phyloP scores from a whole-genome alignment of 2,113 vertebrate genomes.

The Varanus salvator region DNA sequence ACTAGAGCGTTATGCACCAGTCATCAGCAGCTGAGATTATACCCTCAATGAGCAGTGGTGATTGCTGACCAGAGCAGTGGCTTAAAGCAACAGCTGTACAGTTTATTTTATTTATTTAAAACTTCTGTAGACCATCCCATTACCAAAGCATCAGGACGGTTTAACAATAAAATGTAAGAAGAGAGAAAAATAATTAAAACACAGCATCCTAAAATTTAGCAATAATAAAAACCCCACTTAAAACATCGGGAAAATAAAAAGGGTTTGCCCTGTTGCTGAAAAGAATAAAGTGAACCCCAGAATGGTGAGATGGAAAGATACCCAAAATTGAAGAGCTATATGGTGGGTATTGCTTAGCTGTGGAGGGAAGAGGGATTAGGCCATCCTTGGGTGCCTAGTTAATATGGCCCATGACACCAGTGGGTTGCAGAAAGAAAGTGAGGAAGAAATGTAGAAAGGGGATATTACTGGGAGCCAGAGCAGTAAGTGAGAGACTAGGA shows the following conservation, averaged over 20 bases:
- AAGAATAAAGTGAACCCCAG: neutral
- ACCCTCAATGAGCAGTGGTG: neutral
- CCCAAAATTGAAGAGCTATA: neutral
- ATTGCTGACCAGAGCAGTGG: neutral
- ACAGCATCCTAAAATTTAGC: too few relatives aligned
- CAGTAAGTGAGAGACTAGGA: neutral
- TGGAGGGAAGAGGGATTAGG: neutral
- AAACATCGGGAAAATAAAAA: too few relatives aligned
- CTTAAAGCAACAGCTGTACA: neutral
- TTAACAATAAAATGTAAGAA: too few relatives aligned
- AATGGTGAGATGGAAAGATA: neutral
- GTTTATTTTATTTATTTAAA: too few relatives aligned
- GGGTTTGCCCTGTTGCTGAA: too few relatives aligned
- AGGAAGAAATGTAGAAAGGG: neutral
- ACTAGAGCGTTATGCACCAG: fast-evolving
- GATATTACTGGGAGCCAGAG: neutral
- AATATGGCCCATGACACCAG: neutral
- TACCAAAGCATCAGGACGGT: too few relatives aligned
- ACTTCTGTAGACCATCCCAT: too few relatives aligned
- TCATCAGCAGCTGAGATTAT: neutral
- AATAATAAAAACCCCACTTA: too few relatives aligned
- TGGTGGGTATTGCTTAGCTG: neutral
- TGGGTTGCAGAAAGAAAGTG: neutral
- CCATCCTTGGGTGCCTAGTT: neutral
- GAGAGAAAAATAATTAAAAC: too few relatives aligned